These are phyloP conservation scores for Electrona antarctica DNA, from an alignment of 2,113 vertebrate genomes.

Conservation along the genomic window DNA sequence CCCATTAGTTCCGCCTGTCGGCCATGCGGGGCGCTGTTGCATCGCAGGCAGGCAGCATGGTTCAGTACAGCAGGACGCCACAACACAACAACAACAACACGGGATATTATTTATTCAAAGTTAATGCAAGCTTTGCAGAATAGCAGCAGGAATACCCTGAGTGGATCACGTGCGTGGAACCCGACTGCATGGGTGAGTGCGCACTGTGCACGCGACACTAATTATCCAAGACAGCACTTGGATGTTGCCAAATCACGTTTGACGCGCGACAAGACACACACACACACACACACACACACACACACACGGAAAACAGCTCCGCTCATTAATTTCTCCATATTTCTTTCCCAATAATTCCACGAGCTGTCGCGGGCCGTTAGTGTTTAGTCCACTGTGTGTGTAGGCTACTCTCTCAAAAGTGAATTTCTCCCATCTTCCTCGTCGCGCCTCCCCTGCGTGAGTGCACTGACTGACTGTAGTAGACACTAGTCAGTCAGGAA, in stretches of 20 bases:
- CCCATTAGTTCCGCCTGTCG: not conserved
- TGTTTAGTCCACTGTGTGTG: slow-evolving; percentile 27
- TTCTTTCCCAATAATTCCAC: not conserved
- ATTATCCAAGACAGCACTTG: not conserved
- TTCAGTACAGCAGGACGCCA: slow-evolving; percentile 28
- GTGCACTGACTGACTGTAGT: slow-evolving; percentile 1
- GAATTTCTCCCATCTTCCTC: slow-evolving; percentile 40
- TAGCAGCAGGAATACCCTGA: not conserved
- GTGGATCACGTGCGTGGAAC: not conserved
- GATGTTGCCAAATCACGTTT: slow-evolving; percentile 32
- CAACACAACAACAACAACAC: not conserved
- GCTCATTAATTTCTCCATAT: slow-evolving; percentile 14
- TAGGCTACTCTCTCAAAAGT: slow-evolving; percentile 25
- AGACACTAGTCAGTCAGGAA: not conserved
- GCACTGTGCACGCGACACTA: slow-evolving; percentile 13
- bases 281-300: too few species aligned
- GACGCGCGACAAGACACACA: not conserved
- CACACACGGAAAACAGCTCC: slow-evolving; percentile 12
- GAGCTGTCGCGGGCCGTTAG: slow-evolving; percentile 50
- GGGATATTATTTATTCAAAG: slow-evolving; percentile 60
- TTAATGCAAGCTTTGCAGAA: slow-evolving; percentile 65
- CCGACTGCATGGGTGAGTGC: not conserved
- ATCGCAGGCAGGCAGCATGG: slow-evolving; percentile 6
- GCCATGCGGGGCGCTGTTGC: slow-evolving; percentile 73
- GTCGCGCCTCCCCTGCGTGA: slow-evolving; percentile 3